Conservation (phyloP, 1,140 invertebrate species). For the Drosophila littoralis region DNA sequence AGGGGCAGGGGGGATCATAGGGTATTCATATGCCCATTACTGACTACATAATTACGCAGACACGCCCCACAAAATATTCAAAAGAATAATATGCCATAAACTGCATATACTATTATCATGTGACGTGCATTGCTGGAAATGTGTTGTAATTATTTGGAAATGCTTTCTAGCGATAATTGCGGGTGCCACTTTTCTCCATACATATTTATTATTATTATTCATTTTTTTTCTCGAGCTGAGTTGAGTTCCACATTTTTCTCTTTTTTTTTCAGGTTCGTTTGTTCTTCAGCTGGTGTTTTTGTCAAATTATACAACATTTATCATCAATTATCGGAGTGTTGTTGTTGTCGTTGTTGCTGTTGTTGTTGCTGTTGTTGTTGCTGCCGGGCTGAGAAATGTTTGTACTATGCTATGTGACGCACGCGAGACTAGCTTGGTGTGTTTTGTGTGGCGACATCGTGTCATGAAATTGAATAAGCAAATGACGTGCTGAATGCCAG, state of each 20-base stretch:
- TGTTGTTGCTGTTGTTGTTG: not conserved
- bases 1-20: not conserved
- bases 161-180: constrained; percentile 82
- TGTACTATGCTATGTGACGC: constrained; percentile 62
- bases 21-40: constrained; percentile 59
- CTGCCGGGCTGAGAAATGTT: constrained; percentile 62
- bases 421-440: constrained; percentile 48
- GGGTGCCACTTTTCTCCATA: constrained; percentile 52
- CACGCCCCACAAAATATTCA: constrained; percentile 62
- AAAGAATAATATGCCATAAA: constrained; percentile 56
- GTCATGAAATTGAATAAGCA: constrained; percentile 83
- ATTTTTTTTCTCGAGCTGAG: constrained; percentile 21
- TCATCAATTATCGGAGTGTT: constrained; percentile 78
- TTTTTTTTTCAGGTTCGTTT: constrained; percentile 35
- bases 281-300: constrained; percentile 61
- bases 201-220: not conserved
- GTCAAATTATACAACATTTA: constrained; percentile 83
- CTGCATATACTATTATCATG: constrained; percentile 48
- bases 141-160: constrained; percentile 77
- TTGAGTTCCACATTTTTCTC: constrained; percentile 11
- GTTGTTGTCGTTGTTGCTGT: constrained; percentile 36
- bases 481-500: constrained; percentile 81
- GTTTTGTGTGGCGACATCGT: constrained; percentile 63
- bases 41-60: constrained; percentile 56
- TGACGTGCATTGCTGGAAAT: constrained; percentile 39